Conservation (phyloP, 2,797 vertebrate species). For the Numenius phaeopus region DNA sequence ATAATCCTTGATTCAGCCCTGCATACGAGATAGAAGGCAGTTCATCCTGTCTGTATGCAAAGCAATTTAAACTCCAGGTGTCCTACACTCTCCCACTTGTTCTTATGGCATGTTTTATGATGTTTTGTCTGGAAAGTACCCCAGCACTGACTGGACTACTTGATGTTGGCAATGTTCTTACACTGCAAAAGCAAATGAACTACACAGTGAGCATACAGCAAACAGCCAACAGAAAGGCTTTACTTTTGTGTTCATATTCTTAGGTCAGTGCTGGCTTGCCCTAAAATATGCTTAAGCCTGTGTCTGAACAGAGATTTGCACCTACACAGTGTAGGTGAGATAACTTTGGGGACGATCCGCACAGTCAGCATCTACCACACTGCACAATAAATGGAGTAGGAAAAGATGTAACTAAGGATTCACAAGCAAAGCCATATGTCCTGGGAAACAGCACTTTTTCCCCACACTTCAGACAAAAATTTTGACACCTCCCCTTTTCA, state of each 20-base stretch:
- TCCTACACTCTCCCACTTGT: not conserved
- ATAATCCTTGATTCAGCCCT: not conserved
- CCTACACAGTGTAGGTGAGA: not conserved
- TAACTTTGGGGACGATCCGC: not conserved
- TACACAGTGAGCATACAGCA: not conserved
- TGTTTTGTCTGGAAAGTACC: not conserved
- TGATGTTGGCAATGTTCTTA: not conserved
- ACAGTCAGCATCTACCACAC: not conserved
- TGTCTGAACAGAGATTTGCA: not conserved
- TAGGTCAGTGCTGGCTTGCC: not conserved
- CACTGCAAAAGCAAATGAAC: not conserved
- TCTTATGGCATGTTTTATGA: not conserved
- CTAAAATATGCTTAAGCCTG: not conserved
- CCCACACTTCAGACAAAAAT: not conserved
- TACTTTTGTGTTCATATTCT: not conserved
- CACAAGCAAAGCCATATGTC: not conserved
- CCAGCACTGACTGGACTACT: accelerated
- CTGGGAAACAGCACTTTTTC: not conserved
- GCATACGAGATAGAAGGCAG: not conserved
- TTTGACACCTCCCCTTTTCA: not conserved
- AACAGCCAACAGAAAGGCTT: not conserved
- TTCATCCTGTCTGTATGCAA: not conserved
- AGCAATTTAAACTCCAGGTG: not conserved
- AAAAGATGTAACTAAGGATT: not conserved
- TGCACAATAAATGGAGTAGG: not conserved